A percentile compares a stretch with the other conserved stretches of the same genome.
Evolutionary conservation across 2,888 invertebrate species (phyloP).

Genomic region (Pterobdella sp.): DNA sequence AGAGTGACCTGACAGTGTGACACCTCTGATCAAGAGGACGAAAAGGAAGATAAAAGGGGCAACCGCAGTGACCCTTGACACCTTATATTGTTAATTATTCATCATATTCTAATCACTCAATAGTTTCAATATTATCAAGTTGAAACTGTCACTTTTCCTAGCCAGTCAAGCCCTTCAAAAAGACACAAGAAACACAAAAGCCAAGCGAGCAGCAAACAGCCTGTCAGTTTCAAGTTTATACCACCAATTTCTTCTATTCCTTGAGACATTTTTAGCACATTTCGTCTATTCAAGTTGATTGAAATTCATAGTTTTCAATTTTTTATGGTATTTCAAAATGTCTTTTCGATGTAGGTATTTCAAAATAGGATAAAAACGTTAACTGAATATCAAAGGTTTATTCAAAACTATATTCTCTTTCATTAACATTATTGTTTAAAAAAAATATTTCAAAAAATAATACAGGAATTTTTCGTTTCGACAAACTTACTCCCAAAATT

Average conservation of each 20-base stretch:
- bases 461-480: too few relatives aligned
- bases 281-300: slow-evolving; percentile 60
- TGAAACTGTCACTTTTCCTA: slow-evolving; percentile 68
- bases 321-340: too few relatives aligned
- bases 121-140: neutral
- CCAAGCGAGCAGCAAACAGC: slow-evolving; percentile 84
- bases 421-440: too few relatives aligned
- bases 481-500: slow-evolving; percentile 99
- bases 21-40: slow-evolving; percentile 46
- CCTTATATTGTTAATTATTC: slow-evolving; percentile 47
- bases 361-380: too few relatives aligned
- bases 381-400: too few relatives aligned
- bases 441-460: too few relatives aligned
- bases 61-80: slow-evolving; percentile 90
- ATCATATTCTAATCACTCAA: neutral
- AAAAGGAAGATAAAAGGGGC: slow-evolving; percentile 55
- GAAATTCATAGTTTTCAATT: too few relatives aligned
- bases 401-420: too few relatives aligned
- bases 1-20: slow-evolving; percentile 48
- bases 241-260: slow-evolving; percentile 82
- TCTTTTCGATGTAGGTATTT: too few relatives aligned
- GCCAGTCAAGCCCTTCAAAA: slow-evolving; percentile 97
- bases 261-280: slow-evolving; percentile 80
- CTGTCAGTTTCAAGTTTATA: slow-evolving; percentile 85
- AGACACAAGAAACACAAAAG: slow-evolving; percentile 94